Base-by-base conservation (phyloP, 2,888 invertebrate species). In the Portevinia maculata region DNA sequence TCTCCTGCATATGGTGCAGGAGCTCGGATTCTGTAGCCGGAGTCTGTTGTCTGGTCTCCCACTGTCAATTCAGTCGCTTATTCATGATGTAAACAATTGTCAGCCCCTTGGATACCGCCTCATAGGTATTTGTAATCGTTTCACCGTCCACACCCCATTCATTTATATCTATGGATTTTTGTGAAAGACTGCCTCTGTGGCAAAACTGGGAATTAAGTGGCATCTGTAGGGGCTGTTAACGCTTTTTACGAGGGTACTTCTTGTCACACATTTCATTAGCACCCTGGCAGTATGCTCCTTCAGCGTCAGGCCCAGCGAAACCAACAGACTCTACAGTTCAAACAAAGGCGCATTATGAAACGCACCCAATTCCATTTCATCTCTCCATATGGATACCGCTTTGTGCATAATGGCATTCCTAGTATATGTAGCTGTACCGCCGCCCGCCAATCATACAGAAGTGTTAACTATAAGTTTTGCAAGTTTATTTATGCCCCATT, bases 31-130 rank as follows among this genome's bases (percentile, higher is more conserved):
- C 9, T 39, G 48, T 7, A 13, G 13, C 48, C 41, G 59, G 41
- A 53, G 44, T 37, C 13, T 59, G 21, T 50, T 6, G n/a, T 37
- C 7, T 15, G 13, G 50, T 37, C 64, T 39, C 50, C 34, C 67
- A 46, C 59, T 64, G 67, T 76, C 75, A 50, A 48, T 65, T 65
- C 65, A 30, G 64, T 65, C 70, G 46, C 75, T 76, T 75, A 81
- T 81, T 81, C 76, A 81, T 70, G 81, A 81, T 71, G 70, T 81
- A 81, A 81, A 76, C 81, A 81, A 81, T 81, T 71, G 81, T 70
- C 76, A 76, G 76, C 59, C 60, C 75, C 59, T 76, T 59, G 65
- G 37, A 59, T 64, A 55, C 69, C 52, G 69, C 69, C 57, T 69
- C 34, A 11, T 11, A 34, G 52, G 28, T 64, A 59, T 79, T 79